phyloP scores from a whole-genome alignment of 1,140 invertebrate genomes.

The Drosophila kurseongensis region DNA sequence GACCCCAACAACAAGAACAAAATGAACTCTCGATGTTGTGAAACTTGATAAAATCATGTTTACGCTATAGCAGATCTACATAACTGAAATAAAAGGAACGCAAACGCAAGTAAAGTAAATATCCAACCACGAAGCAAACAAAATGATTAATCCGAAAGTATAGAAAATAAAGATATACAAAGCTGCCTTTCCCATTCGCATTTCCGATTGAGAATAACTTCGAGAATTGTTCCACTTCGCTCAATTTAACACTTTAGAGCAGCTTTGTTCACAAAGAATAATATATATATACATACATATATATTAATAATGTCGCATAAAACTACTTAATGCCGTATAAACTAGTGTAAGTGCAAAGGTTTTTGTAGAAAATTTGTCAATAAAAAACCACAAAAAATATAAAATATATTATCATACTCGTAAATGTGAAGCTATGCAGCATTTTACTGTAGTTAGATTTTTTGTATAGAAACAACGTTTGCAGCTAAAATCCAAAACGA shows the following conservation, averaged over 20 bases:
- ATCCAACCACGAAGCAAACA: slow-evolving; percentile 35
- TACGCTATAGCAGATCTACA: slow-evolving; percentile 70
- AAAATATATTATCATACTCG: slow-evolving; percentile 65
- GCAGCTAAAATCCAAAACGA: slow-evolving; percentile 57
- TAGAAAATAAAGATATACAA: slow-evolving; percentile 22
- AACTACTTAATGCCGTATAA: slow-evolving; percentile 70
- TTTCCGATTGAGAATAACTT: slow-evolving; percentile 17
- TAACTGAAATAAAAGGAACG: slow-evolving; percentile 48
- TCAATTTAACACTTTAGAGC: slow-evolving; percentile 20
- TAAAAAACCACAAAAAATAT: slow-evolving; percentile 50
- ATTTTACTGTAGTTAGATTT: slow-evolving; percentile 81
- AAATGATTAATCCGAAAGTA: slow-evolving; percentile 17
- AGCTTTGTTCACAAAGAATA: slow-evolving; percentile 60
- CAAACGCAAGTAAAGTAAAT: slow-evolving; percentile 51
- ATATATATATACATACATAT: slow-evolving; percentile 40
- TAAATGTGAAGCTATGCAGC: slow-evolving; percentile 73
- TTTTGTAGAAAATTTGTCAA: slow-evolving; percentile 75
- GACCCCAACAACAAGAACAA: slow-evolving; percentile 73
- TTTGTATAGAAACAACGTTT: slow-evolving; percentile 74
- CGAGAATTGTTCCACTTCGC: slow-evolving; percentile 16
- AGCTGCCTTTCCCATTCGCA: slow-evolving; percentile 36
- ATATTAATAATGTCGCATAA: slow-evolving; percentile 67
- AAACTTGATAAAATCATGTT: slow-evolving; percentile 84
- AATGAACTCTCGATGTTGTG: slow-evolving; percentile 85
- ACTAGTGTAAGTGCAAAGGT: slow-evolving; percentile 57